Percentiles rank a stretch among this genome's conserved stretches.
Conservation (phyloP, 2,888 invertebrate species). For the Chloroclystis v-ata region DNA sequence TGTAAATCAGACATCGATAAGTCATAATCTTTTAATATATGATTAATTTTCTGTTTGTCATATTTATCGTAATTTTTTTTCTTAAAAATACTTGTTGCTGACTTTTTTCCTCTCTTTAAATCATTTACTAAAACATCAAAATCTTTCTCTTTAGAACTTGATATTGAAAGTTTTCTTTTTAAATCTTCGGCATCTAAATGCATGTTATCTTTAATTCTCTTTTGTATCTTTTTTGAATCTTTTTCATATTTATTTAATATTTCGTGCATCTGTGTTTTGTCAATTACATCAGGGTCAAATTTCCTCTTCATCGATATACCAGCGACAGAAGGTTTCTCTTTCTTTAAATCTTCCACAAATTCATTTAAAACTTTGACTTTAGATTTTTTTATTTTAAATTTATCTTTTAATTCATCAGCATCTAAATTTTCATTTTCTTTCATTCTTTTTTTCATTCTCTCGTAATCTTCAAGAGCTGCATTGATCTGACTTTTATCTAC, state of each 20-base stretch:
- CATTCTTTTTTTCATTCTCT: constrained; percentile 15
- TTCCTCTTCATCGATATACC: constrained; percentile 31
- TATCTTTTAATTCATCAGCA: constrained; percentile 31
- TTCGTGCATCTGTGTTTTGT: constrained; percentile 29
- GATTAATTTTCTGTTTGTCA: background rate
- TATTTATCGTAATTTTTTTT: background rate
- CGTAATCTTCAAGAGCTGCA: constrained; percentile 20
- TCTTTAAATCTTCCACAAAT: constrained; percentile 30
- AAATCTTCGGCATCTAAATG: background rate
- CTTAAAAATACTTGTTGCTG: background rate
- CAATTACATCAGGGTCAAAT: constrained; percentile 30
- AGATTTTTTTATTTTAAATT: constrained; percentile 26
- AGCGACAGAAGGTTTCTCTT: constrained; percentile 31
- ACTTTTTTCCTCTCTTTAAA: background rate
- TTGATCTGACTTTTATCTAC: constrained; percentile 23
- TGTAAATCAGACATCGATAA: background rate
- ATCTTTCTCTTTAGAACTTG: background rate
- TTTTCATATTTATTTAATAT: constrained; percentile 32
- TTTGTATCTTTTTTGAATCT: background rate
- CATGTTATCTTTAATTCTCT: constrained; percentile 20
- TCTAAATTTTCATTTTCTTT: constrained; percentile 14
- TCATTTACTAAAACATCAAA: background rate
- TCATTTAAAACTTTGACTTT: constrained; percentile 31
- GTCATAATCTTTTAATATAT: background rate
- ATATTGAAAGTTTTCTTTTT: background rate